These are phyloP conservation scores for Melanerpes formicivorus DNA, from an alignment of 2,113 vertebrate genomes.

Conservation along the genomic window DNA sequence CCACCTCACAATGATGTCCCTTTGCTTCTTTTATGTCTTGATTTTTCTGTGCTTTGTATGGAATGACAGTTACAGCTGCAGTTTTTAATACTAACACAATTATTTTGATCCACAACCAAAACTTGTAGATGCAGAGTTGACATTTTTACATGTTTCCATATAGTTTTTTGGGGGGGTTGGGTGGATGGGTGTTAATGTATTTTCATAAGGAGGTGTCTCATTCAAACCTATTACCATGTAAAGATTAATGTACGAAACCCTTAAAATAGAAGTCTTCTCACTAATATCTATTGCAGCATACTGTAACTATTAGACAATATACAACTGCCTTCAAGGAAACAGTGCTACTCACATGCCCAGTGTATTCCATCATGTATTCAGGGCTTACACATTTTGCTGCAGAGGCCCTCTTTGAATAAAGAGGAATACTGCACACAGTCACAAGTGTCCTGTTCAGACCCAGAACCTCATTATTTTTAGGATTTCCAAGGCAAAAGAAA, in stretches of 20 bases:
- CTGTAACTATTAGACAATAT: neutral
- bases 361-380: neutral
- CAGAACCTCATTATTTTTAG: neutral
- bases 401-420: neutral
- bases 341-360: neutral
- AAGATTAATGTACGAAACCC: neutral
- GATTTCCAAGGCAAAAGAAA: neutral
- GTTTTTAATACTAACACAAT: neutral
- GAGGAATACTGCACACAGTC: neutral
- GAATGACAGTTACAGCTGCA: neutral
- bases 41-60: neutral
- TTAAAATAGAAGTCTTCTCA: neutral
- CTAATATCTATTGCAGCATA: neutral
- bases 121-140: neutral
- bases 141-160: neutral
- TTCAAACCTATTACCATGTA: neutral
- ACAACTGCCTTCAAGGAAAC: neutral
- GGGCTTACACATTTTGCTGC: neutral
- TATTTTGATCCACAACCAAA: neutral
- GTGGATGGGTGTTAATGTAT: neutral
- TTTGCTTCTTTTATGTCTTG: neutral
- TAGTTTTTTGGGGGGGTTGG: neutral
- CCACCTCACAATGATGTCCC: neutral
- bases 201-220: neutral
- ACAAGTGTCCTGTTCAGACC: neutral